Conservation (phyloP, 2,888 invertebrate genomes). For the Theretra japonica region DNA sequence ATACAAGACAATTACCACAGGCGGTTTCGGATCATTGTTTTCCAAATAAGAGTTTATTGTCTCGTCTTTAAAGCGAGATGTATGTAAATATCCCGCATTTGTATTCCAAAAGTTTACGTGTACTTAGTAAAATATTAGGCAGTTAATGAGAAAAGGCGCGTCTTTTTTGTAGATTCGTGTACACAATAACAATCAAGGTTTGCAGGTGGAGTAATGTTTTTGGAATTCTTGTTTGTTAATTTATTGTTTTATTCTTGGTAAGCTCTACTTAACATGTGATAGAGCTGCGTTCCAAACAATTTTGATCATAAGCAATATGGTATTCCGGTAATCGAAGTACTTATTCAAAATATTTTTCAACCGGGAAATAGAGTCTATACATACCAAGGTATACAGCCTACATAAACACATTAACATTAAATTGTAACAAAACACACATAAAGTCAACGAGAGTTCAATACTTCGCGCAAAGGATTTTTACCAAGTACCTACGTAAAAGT, state of each 20-base stretch:
- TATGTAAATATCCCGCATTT: conserved; percentile 25
- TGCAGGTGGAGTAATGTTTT: not conserved
- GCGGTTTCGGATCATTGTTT: not conserved
- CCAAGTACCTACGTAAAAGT: not conserved
- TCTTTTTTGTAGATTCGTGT: conserved; percentile 2
- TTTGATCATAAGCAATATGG: not conserved
- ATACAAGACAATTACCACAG: not conserved
- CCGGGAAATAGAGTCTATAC: too few species aligned
- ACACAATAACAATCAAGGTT: not conserved
- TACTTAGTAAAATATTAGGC: conserved; percentile 4
- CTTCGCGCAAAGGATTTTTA: not conserved
- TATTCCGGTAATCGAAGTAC: too few species aligned
- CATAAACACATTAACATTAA: too few species aligned
- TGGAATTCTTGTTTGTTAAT: not conserved
- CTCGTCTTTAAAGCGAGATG: conserved; percentile 4
- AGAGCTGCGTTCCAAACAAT: not conserved
- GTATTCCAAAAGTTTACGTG: not conserved
- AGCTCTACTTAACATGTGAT: not conserved
- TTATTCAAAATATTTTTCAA: too few species aligned
- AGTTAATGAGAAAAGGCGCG: not conserved
- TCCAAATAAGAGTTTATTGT: conserved; percentile 22
- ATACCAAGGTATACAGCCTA: too few species aligned
- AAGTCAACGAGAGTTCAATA: not conserved
- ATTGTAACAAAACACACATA: too few species aligned
- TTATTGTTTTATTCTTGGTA: not conserved